Conservation (phyloP, 2,888 invertebrate genomes). For the Druceiella hillmani region DNA sequence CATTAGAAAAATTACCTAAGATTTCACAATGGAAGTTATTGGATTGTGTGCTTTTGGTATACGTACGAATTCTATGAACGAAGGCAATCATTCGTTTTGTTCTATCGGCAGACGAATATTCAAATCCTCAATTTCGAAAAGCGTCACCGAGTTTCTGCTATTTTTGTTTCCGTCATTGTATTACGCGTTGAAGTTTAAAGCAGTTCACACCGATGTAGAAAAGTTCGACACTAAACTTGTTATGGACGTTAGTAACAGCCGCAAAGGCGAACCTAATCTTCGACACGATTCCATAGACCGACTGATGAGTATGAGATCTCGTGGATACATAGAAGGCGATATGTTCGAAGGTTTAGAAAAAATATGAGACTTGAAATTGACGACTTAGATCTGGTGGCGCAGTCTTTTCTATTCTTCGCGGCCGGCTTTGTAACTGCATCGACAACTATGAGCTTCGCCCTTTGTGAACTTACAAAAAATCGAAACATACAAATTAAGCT, state of each 20-base stretch:
- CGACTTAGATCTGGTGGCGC: neutral
- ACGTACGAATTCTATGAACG: conserved; percentile 1
- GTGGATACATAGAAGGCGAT: too few species aligned
- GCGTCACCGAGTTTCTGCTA: neutral
- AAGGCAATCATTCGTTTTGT: neutral
- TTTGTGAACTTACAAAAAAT: neutral
- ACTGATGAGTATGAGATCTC: neutral
- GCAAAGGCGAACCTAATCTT: neutral
- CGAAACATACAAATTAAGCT: neutral
- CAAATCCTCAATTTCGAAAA: neutral
- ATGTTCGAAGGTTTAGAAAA: too few species aligned
- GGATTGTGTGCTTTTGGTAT: conserved; percentile 1
- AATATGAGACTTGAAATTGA: neutral
- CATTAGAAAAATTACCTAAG: neutral
- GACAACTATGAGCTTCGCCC: neutral
- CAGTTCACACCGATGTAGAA: neutral
- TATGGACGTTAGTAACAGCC: neutral
- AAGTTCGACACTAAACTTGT: neutral
- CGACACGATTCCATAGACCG: neutral
- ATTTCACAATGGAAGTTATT: neutral
- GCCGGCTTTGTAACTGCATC: conserved; percentile 1
- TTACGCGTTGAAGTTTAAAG: neutral
- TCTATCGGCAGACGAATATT: neutral
- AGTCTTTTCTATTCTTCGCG: conserved; percentile 1
- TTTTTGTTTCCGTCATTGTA: neutral